These are phyloP conservation scores for Smutsia gigantea DNA, from an alignment of 2,797 vertebrate genomes.

Conservation along the genomic window DNA sequence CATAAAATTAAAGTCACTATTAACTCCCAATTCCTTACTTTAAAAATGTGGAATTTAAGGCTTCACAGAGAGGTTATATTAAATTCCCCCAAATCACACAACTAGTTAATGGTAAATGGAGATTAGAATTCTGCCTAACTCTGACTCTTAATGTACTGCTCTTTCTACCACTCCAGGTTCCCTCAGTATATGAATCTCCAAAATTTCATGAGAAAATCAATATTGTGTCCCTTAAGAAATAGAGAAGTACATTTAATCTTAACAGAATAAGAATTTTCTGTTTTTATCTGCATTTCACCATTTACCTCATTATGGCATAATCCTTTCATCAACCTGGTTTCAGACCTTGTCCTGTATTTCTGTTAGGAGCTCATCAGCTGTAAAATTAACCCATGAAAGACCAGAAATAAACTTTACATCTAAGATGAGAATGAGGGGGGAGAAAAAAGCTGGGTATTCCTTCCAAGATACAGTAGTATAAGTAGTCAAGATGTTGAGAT, in stretches of 20 bases:
- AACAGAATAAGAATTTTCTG: neutral
- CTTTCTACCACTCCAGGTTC: neutral
- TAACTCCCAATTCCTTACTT: neutral
- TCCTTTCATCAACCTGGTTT: slow-evolving; percentile 16
- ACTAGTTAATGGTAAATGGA: neutral
- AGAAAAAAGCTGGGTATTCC: slow-evolving; percentile 9
- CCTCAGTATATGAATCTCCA: neutral
- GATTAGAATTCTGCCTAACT: neutral
- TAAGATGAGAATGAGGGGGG: slow-evolving; percentile 22
- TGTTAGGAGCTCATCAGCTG: slow-evolving; percentile 5
- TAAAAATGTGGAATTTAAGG: neutral
- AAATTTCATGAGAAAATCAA: slow-evolving; percentile 5
- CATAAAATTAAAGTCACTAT: neutral
- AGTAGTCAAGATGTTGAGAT: slow-evolving; percentile 66
- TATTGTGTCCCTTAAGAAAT: neutral
- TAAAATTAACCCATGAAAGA: slow-evolving; percentile 42
- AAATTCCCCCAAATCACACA: neutral
- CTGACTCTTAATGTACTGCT: neutral
- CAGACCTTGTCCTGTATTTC: neutral
- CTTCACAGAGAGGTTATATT: neutral
- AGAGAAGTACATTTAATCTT: slow-evolving; percentile 20
- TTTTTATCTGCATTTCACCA: slow-evolving; percentile 18
- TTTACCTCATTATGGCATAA: neutral
- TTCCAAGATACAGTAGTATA: slow-evolving; percentile 53
- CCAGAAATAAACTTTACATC: slow-evolving; percentile 37